A percentile compares a stretch with the other conserved stretches of the same genome.
phyloP scores from a whole-genome alignment of 2,888 invertebrate genomes.

The Limenitis arthemis region DNA sequence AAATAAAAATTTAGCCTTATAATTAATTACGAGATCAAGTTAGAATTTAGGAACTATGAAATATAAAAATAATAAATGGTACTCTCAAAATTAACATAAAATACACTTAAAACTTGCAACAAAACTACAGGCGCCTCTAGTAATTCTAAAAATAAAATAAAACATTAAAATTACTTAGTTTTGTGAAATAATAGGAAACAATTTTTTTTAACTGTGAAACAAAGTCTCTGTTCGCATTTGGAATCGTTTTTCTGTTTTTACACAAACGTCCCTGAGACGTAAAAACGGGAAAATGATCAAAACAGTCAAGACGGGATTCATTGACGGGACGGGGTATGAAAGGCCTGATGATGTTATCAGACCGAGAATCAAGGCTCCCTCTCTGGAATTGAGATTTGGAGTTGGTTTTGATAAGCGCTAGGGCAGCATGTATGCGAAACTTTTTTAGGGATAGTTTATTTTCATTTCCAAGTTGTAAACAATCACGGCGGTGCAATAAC shows the following conservation, averaged over 20 bases:
- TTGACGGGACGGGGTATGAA: background rate
- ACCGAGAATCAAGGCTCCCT: background rate
- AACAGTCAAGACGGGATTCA: background rate
- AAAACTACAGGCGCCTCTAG: no score
- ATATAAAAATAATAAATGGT: no score
- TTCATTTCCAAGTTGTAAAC: conserved; percentile 6
- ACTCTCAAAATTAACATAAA: no score
- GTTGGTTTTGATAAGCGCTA: background rate
- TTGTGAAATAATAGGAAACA: no score
- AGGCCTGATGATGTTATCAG: background rate
- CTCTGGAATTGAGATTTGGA: background rate
- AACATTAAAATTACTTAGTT: no score
- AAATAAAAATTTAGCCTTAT: no score
- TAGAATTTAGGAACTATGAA: no score
- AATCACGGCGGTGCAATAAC: conserved; percentile 9
- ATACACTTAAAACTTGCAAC: no score
- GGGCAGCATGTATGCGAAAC: background rate
- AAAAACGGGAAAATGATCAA: conserved; percentile 1
- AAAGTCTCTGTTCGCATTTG: conserved; percentile 3
- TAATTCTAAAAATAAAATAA: no score
- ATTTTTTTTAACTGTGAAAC: background rate
- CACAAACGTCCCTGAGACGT: conserved; percentile 1
- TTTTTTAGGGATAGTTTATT: background rate
- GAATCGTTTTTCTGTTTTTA: background rate
- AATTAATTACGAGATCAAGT: no score